These are phyloP conservation scores for Acipenser oxyrinchus DNA, from an alignment of 2,797 vertebrate genomes.

Conservation along the genomic window DNA sequence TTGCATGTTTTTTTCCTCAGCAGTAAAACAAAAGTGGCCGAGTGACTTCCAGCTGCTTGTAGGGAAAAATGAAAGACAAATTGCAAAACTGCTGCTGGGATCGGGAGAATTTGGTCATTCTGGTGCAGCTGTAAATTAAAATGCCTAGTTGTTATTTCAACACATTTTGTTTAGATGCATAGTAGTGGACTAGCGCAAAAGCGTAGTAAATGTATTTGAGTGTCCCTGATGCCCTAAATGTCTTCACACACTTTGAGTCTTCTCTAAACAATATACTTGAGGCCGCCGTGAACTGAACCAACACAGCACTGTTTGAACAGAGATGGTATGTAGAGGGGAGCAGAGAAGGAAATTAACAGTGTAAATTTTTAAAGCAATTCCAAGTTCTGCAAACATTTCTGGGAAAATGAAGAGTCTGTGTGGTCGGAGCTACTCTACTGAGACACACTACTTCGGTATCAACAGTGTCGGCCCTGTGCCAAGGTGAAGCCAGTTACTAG, in stretches of 20 bases:
- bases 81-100: too few relatives aligned
- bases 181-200: constrained; percentile 37
- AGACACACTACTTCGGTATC: too few relatives aligned
- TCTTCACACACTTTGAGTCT: constrained; percentile 17
- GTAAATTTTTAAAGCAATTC: constrained; percentile 68
- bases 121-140: too few relatives aligned
- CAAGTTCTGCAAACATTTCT: constrained; percentile 53
- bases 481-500: too few relatives aligned
- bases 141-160: too few relatives aligned
- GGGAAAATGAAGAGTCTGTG: constrained; percentile 27
- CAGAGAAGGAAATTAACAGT: constrained; percentile 59
- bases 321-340: constrained; percentile 43
- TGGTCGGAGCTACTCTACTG: not conserved
- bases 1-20: too few relatives aligned
- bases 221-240: constrained; percentile 49
- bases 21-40: too few relatives aligned
- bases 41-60: too few relatives aligned
- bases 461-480: too few relatives aligned
- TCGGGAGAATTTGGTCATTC: too few relatives aligned
- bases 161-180: too few relatives aligned
- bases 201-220: constrained; percentile 44
- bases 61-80: too few relatives aligned
- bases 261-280: constrained; percentile 48
- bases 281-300: constrained; percentile 13
- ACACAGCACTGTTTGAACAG: constrained; percentile 53